A percentile compares a stretch with the other conserved stretches of the same genome.
Evolutionary conservation across 2,113 vertebrate genomes (phyloP).

Genomic region (Chaetops frenatus): DNA sequence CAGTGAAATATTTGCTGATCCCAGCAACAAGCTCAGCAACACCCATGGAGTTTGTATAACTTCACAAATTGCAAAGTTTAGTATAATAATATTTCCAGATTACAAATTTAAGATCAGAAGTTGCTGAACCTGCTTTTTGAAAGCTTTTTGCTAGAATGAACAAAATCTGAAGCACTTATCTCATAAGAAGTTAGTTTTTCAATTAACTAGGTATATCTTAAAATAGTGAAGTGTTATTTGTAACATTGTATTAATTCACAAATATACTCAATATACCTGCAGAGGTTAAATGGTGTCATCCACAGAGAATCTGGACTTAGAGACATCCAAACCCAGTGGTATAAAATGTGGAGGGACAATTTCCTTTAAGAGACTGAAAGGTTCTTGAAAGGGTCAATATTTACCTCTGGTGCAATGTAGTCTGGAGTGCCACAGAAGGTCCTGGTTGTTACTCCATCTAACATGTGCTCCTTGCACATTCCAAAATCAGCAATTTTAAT

Average conservation of each 20-base stretch:
- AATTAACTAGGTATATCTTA: neutral
- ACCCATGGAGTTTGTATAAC: neutral
- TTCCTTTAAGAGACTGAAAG: neutral
- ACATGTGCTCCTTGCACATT: slow-evolving; percentile 98
- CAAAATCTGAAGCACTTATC: neutral
- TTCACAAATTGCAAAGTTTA: neutral
- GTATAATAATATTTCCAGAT: neutral
- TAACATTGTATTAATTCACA: neutral
- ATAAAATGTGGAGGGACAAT: neutral
- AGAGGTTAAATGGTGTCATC: neutral
- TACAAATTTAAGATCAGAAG: neutral
- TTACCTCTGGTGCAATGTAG: slow-evolving; percentile 97
- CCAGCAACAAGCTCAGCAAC: neutral
- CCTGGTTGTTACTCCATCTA: slow-evolving; percentile 83
- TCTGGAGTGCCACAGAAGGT: slow-evolving; percentile 98
- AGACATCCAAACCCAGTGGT: neutral
- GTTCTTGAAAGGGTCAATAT: neutral
- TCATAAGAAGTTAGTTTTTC: neutral
- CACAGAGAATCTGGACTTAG: neutral
- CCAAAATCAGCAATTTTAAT: slow-evolving; percentile 99
- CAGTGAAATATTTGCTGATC: neutral
- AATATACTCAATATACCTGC: neutral
- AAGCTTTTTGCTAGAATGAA: neutral
- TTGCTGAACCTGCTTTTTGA: neutral
- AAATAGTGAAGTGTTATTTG: neutral